phyloP scores from a whole-genome alignment of 2,797 vertebrate genomes.

The Chloroceryle inda region DNA sequence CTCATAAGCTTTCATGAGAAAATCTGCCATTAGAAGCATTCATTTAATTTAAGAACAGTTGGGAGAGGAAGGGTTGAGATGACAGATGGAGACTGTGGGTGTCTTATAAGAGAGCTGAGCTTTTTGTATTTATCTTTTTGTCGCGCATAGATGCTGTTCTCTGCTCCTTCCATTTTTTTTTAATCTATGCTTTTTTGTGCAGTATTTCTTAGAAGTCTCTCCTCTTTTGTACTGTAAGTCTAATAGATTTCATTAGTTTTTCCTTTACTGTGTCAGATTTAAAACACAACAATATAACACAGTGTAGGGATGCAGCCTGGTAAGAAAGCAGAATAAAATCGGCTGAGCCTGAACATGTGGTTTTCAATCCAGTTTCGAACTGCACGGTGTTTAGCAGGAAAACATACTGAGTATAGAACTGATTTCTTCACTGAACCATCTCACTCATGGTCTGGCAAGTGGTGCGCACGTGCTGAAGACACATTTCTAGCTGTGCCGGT shows the following conservation, averaged over 20 bases:
- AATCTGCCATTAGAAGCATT: constrained; percentile 80
- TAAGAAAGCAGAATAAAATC: not conserved
- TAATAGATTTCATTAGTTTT: constrained; percentile 63
- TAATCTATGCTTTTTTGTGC: constrained; percentile 46
- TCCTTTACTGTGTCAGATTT: constrained; percentile 46
- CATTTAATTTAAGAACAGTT: constrained; percentile 83
- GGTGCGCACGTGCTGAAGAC: not conserved
- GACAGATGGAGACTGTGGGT: constrained; percentile 79
- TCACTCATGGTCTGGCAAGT: not conserved
- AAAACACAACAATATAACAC: constrained; percentile 28
- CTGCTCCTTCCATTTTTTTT: constrained; percentile 28
- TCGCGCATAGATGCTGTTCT: constrained; percentile 24
- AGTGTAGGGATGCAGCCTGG: not conserved
- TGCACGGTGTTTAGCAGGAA: not conserved
- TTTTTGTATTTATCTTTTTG: constrained; percentile 68
- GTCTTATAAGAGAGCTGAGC: constrained; percentile 76
- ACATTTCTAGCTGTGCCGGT: not conserved
- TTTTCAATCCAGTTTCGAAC: not conserved
- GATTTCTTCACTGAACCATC: not conserved
- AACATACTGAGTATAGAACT: not conserved
- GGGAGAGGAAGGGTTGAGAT: constrained; percentile 77
- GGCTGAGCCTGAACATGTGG: not conserved
- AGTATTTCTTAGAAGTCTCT: constrained; percentile 59
- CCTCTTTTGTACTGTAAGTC: constrained; percentile 31
- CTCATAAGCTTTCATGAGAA: constrained; percentile 81